Conservation (phyloP, 2,797 vertebrate species). For the Phataginus tetradactyla region DNA sequence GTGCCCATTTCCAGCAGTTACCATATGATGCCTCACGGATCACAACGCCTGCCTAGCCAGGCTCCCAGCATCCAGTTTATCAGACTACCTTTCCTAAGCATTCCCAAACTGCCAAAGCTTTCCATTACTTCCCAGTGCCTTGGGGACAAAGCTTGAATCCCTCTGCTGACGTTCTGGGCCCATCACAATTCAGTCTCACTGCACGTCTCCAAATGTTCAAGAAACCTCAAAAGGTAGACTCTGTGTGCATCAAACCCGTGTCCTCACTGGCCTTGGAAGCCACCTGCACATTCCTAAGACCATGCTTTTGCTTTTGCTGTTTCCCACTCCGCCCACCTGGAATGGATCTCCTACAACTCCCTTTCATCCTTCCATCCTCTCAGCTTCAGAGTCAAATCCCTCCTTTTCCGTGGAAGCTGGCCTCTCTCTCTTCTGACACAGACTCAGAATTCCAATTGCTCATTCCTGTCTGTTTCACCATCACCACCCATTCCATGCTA, state of each 20-base stretch:
- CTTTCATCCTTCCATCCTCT: neutral
- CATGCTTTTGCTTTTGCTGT: neutral
- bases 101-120: neutral
- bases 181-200: neutral
- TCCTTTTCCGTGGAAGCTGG: neutral
- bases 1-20: neutral
- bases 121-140: neutral
- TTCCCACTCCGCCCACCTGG: neutral
- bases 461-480: neutral
- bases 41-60: neutral
- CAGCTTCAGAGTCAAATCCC: neutral
- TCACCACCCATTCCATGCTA: neutral
- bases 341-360: neutral
- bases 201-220: neutral
- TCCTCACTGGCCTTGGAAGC: neutral
- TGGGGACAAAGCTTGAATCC: neutral
- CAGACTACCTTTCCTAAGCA: neutral
- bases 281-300: neutral
- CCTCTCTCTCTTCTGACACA: neutral
- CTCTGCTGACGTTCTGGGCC: neutral
- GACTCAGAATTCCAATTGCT: neutral
- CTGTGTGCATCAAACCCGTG: neutral
- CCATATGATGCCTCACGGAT: neutral
- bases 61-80: constrained; percentile 3
- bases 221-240: neutral